These are phyloP conservation scores for Chorisops tibialis DNA, from an alignment of 2,888 invertebrate species.

Conservation along the genomic window DNA sequence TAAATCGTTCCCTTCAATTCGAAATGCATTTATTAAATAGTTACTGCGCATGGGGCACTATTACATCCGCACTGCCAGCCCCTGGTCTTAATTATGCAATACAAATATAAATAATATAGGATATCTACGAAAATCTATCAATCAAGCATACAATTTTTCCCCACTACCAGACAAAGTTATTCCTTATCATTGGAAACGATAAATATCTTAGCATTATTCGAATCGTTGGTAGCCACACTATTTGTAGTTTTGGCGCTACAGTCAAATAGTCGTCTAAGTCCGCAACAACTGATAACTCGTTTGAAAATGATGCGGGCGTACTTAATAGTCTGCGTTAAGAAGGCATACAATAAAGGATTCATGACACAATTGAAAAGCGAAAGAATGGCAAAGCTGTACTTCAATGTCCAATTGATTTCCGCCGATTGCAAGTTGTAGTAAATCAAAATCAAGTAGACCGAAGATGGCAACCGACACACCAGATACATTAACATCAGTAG, in stretches of 20 bases:
- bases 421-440: conserved; percentile 43
- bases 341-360: conserved; percentile 61
- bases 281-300: conserved; percentile 33
- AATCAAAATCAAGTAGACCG: conserved; percentile 55
- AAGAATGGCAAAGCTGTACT: conserved; percentile 55
- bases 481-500: conserved; percentile 57
- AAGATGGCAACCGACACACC: conserved; percentile 56
- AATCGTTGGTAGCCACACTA: neutral
- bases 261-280: conserved; percentile 30
- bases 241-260: neutral
- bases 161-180: too few species aligned
- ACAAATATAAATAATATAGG: too few species aligned
- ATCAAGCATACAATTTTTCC: too few species aligned
- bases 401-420: conserved; percentile 52
- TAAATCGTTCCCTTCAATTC: too few species aligned
- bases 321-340: conserved; percentile 55
- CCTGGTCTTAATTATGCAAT: too few species aligned
- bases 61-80: too few species aligned
- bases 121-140: too few species aligned
- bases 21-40: too few species aligned
- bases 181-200: conserved; percentile 2
- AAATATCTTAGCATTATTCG: conserved; percentile 8
- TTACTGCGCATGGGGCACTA: too few species aligned
- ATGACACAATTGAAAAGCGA: conserved; percentile 56
- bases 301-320: conserved; percentile 35